These are phyloP conservation scores for Camptogramma bilineatum DNA, from an alignment of 2,888 invertebrate genomes.

Conservation along the genomic window DNA sequence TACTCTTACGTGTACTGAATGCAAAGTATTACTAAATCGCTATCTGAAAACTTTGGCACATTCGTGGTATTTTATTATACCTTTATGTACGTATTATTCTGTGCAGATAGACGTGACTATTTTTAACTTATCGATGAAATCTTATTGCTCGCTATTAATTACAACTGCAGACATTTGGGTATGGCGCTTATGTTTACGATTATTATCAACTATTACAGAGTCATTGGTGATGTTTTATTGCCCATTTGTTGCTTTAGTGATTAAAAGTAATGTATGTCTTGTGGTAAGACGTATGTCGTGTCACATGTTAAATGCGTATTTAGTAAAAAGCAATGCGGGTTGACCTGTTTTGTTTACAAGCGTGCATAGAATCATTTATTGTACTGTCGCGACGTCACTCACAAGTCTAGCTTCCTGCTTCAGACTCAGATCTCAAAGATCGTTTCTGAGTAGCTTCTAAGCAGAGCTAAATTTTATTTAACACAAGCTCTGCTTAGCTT, in stretches of 20 bases:
- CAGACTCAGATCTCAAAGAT: background rate
- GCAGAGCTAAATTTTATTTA: too few relatives aligned
- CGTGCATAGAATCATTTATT: background rate
- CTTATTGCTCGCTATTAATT: constrained; percentile 2
- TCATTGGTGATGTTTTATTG: background rate
- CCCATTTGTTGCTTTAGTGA: background rate
- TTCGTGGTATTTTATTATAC: constrained; percentile 11
- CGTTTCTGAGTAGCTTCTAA: too few relatives aligned
- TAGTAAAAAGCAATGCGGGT: constrained; percentile 4
- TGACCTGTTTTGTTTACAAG: constrained; percentile 1
- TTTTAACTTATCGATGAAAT: background rate
- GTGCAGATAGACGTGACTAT: background rate
- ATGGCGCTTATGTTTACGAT: constrained; percentile 10
- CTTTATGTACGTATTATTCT: constrained; percentile 2
- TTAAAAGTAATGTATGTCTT: background rate
- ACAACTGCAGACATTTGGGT: constrained; percentile 6
- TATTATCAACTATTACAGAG: constrained; percentile 7
- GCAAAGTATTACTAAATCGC: constrained; percentile 3
- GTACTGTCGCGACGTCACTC: background rate
- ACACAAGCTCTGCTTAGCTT: too few relatives aligned
- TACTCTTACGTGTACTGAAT: constrained; percentile 5
- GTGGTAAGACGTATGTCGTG: background rate
- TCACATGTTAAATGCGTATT: background rate
- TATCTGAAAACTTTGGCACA: constrained; percentile 25
- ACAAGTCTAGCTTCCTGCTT: background rate